Evolutionary conservation across 1,140 invertebrate species (phyloP).

Genomic region (Tribolium castaneum): DNA sequence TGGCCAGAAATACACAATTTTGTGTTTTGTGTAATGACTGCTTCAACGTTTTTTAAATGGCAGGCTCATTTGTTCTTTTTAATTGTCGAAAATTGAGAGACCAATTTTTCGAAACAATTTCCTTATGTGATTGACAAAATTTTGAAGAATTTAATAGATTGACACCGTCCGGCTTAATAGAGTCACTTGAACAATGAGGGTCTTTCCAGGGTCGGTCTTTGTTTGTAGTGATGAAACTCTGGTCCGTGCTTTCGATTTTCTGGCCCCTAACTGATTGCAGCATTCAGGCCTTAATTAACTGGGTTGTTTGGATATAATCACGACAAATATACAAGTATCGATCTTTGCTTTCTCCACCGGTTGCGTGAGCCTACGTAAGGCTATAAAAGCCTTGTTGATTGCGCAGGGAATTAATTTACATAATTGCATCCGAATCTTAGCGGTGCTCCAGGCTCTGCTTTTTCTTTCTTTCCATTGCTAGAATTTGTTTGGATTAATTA

Average conservation of each 20-base stretch:
- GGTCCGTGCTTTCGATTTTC: not conserved
- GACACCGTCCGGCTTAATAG: constrained; percentile 1
- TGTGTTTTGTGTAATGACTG: too few species aligned
- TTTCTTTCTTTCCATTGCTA: not conserved
- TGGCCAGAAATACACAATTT: too few species aligned
- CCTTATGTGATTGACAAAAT: not conserved
- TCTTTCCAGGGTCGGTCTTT: not conserved
- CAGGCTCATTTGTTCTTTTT: too few species aligned
- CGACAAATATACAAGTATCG: constrained; percentile 20
- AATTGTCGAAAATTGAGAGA: not conserved
- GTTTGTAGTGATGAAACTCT: not conserved
- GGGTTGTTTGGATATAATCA: constrained; percentile 29
- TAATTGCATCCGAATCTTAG: constrained; percentile 28
- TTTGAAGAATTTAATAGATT: too few species aligned
- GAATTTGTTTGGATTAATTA: constrained; percentile 26
- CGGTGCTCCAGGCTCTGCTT: not conserved
- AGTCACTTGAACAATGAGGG: not conserved
- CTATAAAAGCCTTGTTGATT: constrained; percentile 27
- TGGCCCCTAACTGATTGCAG: constrained; percentile 1
- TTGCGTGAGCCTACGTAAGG: not conserved
- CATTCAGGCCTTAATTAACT: constrained; percentile 23
- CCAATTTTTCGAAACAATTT: too few species aligned
- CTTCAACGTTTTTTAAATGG: too few species aligned
- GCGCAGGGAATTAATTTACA: constrained; percentile 29
- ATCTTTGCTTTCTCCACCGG: constrained; percentile 12